A percentile compares a stretch with the other conserved stretches of the same genome.
phyloP scores from a whole-genome alignment of 2,113 vertebrate species.

The Sigmodon hispidus region DNA sequence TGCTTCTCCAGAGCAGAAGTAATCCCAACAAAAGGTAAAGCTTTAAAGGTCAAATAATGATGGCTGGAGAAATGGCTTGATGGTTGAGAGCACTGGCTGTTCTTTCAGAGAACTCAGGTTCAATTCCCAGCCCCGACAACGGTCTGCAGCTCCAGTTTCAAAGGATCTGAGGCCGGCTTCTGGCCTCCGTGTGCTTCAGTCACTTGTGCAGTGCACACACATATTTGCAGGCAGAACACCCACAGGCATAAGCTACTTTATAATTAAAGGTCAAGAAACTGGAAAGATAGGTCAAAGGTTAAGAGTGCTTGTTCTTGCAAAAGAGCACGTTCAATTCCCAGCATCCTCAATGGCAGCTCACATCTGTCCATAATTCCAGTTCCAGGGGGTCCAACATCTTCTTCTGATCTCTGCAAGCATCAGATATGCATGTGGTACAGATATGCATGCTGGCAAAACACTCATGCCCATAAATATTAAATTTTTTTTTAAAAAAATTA shows the following conservation, averaged over 20 bases:
- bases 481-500: background rate
- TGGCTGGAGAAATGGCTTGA: too few relatives aligned
- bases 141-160: background rate
- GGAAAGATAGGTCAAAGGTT: background rate
- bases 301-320: background rate
- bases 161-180: background rate
- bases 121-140: background rate
- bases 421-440: background rate
- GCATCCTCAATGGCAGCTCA: background rate
- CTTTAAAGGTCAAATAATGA: background rate
- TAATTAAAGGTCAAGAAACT: background rate
- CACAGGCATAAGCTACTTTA: background rate
- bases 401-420: background rate
- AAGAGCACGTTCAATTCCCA: background rate
- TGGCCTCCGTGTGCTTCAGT: background rate
- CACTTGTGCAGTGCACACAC: background rate
- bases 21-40: background rate
- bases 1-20: constrained; percentile 27
- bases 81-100: background rate
- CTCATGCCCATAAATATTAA: background rate
- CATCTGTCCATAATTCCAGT: background rate
- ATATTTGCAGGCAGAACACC: background rate
- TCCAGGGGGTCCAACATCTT: background rate
- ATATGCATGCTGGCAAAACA: background rate
- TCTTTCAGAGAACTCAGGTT: background rate